Evolutionary conservation across 2,797 vertebrate species (phyloP).

Genomic region (Protosalanx chinensis): DNA sequence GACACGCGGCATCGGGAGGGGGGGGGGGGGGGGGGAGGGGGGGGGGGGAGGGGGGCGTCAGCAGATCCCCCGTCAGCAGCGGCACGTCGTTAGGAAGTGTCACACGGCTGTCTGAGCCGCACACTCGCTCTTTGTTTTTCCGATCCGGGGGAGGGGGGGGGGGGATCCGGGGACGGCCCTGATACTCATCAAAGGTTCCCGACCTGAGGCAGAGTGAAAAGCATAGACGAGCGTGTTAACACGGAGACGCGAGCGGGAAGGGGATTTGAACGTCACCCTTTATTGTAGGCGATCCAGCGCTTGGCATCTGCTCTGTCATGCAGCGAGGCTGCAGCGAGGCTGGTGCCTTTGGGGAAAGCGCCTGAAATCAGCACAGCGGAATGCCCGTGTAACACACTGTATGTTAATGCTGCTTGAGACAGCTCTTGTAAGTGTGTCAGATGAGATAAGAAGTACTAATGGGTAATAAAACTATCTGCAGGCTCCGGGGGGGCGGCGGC

Average conservation of each 20-base stretch:
- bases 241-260: constrained; percentile 16
- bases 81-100: constrained; percentile 39
- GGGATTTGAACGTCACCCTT: constrained; percentile 16
- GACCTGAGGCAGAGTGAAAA: constrained; percentile 27
- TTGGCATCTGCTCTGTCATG: not conserved
- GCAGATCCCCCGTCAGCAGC: constrained; percentile 40
- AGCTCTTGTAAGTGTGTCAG: constrained; percentile 53
- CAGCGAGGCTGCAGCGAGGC: constrained; percentile 18
- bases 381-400: constrained; percentile 16
- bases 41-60: constrained; percentile 15
- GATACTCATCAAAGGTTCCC: constrained; percentile 34
- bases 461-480: constrained; percentile 37
- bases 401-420: constrained; percentile 25
- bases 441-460: constrained; percentile 56
- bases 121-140: constrained; percentile 21
- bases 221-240: constrained; percentile 28
- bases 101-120: constrained; percentile 38
- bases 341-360: constrained; percentile 41
- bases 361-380: constrained; percentile 35
- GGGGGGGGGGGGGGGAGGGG: not conserved
- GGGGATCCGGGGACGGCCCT: constrained; percentile 15
- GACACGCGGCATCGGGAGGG: constrained; percentile 32
- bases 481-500: constrained; percentile 8
- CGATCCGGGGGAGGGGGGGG: not conserved
- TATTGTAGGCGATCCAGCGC: constrained; percentile 6